phyloP scores from a whole-genome alignment of 2,113 vertebrate species.

The Neolamprologus ventralis region DNA sequence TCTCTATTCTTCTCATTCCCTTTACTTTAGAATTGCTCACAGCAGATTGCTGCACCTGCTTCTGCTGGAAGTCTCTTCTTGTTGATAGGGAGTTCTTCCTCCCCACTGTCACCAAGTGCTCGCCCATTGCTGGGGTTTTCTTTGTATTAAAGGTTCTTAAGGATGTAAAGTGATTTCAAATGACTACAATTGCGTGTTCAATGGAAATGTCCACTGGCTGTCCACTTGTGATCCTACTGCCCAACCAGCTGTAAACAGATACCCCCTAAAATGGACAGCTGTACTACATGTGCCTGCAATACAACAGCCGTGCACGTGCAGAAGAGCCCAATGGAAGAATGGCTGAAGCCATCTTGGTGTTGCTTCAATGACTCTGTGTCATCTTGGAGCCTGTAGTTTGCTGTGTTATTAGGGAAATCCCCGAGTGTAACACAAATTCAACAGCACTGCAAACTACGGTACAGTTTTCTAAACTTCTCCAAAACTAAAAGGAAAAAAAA shows the following conservation, averaged over 20 bases:
- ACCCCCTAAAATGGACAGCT: not conserved
- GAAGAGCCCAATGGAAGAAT: not conserved
- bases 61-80: not conserved
- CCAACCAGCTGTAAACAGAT: not conserved
- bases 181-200: fast-evolving
- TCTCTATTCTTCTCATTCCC: not conserved
- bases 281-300: not conserved
- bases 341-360: not conserved
- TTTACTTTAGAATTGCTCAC: not conserved
- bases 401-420: not conserved
- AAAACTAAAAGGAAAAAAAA: fast-evolving
- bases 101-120: not conserved
- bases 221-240: not conserved
- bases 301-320: not conserved
- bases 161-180: not conserved
- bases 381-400: not conserved
- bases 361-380: not conserved
- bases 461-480: not conserved
- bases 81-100: not conserved
- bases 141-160: not conserved
- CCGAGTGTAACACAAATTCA: not conserved
- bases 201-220: not conserved
- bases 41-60: not conserved
- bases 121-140: not conserved
- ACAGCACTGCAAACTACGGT: not conserved